Evolutionary conservation across 1,140 invertebrate species (phyloP).

Genomic region (Nephotettix cincticeps): DNA sequence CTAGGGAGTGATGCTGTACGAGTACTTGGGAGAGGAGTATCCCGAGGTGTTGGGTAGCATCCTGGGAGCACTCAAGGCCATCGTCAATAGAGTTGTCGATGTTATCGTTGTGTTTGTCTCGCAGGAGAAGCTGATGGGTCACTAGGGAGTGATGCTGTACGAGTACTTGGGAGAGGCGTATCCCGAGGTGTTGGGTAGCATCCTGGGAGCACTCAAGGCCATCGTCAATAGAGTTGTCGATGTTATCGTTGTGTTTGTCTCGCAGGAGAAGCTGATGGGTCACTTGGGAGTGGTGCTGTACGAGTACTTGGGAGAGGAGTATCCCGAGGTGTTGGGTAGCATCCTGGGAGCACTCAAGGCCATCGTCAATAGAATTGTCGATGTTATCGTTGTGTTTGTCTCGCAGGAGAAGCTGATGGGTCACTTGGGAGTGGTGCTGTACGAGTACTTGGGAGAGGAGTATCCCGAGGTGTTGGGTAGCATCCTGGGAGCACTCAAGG

Average conservation of each 20-base stretch:
- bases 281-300: conserved; percentile 98
- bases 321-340: conserved; percentile 97
- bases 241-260: too few relatives aligned
- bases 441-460: conserved; percentile 99
- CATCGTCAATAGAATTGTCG: too few relatives aligned
- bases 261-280: conserved; percentile 96
- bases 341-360: conserved; percentile 97
- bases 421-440: conserved; percentile 98
- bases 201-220: conserved; percentile 95
- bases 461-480: conserved; percentile 99
- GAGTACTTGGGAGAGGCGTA: conserved; percentile 99
- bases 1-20: conserved; percentile 98
- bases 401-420: conserved; percentile 97
- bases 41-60: conserved; percentile 99
- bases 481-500: conserved; percentile 96
- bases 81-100: too few relatives aligned
- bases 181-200: conserved; percentile 97
- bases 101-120: too few relatives aligned
- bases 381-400: too few relatives aligned
- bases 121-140: conserved; percentile 98
- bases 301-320: conserved; percentile 99
- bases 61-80: conserved; percentile 95
- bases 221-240: too few relatives aligned
- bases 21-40: conserved; percentile 99
- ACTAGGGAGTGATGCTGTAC: conserved; percentile 97